phyloP scores from a whole-genome alignment of 2,888 invertebrate genomes.

The Drosophila leonis region DNA sequence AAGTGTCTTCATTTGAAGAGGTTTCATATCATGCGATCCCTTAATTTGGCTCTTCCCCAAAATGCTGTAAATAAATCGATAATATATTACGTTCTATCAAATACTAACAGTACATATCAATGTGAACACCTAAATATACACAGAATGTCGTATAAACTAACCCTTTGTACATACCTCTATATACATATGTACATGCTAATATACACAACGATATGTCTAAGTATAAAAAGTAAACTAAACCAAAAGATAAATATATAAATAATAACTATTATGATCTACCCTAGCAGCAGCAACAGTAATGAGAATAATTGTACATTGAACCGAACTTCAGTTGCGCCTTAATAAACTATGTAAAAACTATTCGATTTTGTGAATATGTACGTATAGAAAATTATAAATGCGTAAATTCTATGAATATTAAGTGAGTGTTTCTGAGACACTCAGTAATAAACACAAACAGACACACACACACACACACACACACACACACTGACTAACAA shows the following conservation, averaged over 20 bases:
- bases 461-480: slow-evolving; percentile 58
- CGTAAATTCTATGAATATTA: slow-evolving; percentile 52
- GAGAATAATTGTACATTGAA: slow-evolving; percentile 65
- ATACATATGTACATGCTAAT: slow-evolving; percentile 67
- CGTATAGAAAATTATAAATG: slow-evolving; percentile 18
- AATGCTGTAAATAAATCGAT: slow-evolving; percentile 62
- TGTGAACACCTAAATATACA: slow-evolving; percentile 83
- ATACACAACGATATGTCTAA: slow-evolving; percentile 43
- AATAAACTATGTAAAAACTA: slow-evolving; percentile 54
- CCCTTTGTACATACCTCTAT: slow-evolving; percentile 75
- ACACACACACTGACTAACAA: slow-evolving; percentile 40
- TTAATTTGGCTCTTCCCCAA: slow-evolving; percentile 16
- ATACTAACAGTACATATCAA: slow-evolving; percentile 84
- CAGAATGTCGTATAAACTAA: slow-evolving; percentile 48
- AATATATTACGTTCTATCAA: slow-evolving; percentile 57
- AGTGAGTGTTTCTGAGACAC: slow-evolving; percentile 45
- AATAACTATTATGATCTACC: slow-evolving; percentile 23
- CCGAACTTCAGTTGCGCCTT: slow-evolving; percentile 71
- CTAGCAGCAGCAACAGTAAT: slow-evolving; percentile 19
- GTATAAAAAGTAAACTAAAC: slow-evolving; percentile 10
- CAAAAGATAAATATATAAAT: slow-evolving; percentile 10
- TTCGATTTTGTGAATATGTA: slow-evolving; percentile 60
- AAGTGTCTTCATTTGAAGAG: slow-evolving; percentile 46
- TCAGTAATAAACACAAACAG: slow-evolving; percentile 20
- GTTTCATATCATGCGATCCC: slow-evolving; percentile 57